These are phyloP conservation scores for Oscheius sp. DNA, from an alignment of 1,140 invertebrate species.

Conservation along the genomic window DNA sequence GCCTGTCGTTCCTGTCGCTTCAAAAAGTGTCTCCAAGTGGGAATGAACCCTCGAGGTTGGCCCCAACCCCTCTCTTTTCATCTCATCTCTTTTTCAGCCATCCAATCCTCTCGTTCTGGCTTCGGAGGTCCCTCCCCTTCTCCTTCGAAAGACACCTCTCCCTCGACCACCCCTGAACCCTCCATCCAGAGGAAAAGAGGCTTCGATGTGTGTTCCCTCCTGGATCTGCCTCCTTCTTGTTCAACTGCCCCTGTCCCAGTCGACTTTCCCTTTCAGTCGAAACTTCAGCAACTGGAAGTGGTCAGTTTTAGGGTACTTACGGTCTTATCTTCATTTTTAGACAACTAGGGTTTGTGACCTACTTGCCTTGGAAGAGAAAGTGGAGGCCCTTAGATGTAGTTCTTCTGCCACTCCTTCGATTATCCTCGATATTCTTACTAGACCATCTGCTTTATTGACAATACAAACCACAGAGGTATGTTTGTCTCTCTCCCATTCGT, in stretches of 20 bases:
- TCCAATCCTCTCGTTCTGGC: slow-evolving; percentile 10
- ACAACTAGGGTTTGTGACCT: not conserved
- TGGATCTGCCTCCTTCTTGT: slow-evolving; percentile 5
- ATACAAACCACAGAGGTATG: no score
- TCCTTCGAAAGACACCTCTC: slow-evolving; percentile 3
- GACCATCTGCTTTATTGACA: not conserved
- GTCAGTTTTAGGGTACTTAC: no score
- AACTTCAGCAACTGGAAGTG: not conserved
- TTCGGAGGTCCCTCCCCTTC: slow-evolving; percentile 1
- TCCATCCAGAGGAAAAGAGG: not conserved
- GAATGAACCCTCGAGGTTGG: slow-evolving; percentile 70
- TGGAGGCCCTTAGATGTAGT: not conserved
- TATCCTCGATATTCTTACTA: not conserved
- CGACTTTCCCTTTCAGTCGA: not conserved
- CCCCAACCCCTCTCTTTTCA: slow-evolving; percentile 8
- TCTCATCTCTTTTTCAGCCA: no score
- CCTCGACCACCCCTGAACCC: slow-evolving; percentile 2
- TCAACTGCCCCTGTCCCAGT: slow-evolving; percentile 1
- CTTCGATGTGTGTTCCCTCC: slow-evolving; percentile 6
- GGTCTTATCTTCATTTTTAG: no score
- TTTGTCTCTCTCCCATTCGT: no score
- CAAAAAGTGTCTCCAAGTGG: slow-evolving; percentile 94
- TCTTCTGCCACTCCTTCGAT: not conserved
- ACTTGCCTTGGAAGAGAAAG: not conserved
- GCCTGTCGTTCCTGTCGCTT: slow-evolving; percentile 92